Base-by-base conservation (phyloP, 2,888 invertebrate genomes). In the Drosophila multiciliata region DNA sequence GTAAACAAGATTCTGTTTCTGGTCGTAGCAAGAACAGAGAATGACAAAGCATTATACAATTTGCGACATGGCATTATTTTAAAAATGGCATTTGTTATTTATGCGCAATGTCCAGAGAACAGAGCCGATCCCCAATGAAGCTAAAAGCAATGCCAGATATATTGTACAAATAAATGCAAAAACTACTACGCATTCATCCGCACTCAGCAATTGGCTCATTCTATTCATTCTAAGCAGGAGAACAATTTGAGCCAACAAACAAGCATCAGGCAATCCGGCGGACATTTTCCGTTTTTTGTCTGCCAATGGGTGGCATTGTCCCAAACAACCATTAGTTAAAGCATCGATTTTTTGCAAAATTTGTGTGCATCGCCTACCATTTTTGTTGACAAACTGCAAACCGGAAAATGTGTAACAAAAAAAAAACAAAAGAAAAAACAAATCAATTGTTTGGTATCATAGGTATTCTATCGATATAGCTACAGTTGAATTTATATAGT, bases 261-360 rank as follows among this genome's bases (percentile, higher is more conserved):
- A 54, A 15, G 38, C 69, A 54, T 20, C 52, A 52, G 45, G 49
- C 60, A 55, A 36, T 58, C 6, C n/a, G 1, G 26, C 11, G 26
- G 7, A 3, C 32, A 26, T 35, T 50, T 57, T 33, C 33, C n/a
- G 29, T 11, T 42, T 35, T 17, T 17, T 20, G 11, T 32, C 17
- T n/a, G 23, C 23, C 49, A 83, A 72, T 79, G 82, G 71, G 73
- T 59, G 69, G 40, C 74, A 83, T 89, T 89, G 84, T 89, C 38
- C 20, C 32, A 40, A 66, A 38, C 57, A 63, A 57, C 52, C 52
- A 49, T 68, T 62, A 49, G 75, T 50, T 12, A 49, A 48, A 55
- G 26, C 40, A 23, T 17, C 35, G 33, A 7, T 58, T 59, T 58
- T 58, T 20, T 55, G 23, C 38, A 59, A 59, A 59, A 70, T 83